Base-by-base conservation (phyloP, 2,888 invertebrate genomes). In the Taenaris catops region DNA sequence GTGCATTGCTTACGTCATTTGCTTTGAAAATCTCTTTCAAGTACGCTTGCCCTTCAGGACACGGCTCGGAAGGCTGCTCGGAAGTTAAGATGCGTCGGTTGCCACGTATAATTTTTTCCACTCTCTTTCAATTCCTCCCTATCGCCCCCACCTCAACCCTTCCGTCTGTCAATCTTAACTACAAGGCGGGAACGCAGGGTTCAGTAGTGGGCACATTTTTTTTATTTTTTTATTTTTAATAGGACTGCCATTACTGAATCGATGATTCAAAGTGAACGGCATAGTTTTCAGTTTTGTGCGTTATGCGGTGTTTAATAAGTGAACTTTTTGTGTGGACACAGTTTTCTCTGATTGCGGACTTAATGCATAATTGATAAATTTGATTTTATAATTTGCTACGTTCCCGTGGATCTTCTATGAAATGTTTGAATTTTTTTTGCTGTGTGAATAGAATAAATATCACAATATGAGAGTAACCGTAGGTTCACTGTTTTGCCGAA, bases 131-230 rank as follows among this genome's bases (percentile, higher is more conserved):
- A 76, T 75, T 72, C 71, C 73, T 44, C 72, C 64, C 65, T 62
- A 56, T 61, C 56, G 46, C 60, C 58, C 65, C 63, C 72, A 38
- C 63, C 62, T 68, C 78, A 70, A 75, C 79, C 83, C 81, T 71
- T 71, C 70, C 75, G 81, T 83, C 84, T 83, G 84, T 81, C 86
- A 84, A 84, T 86, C 84, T 84, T 84, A 81, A 76, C 78, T 76
- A 73, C 72, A 70, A 72, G 66, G 67, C 65, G 73, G 73, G 71
- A 66, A 67, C 64, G 64, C 65, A 58, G 63, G 62, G 66, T 68
- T 72, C 68, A 71, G 70, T 71, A 68, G 74, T 70, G 64, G 65
- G 66, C 64, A 69, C 64, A 51, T 55, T 63, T 68, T 73, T 73
- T n/a, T n/a, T n/a, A n/a, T n/a, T n/a, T 71, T 69, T 66, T 74